A percentile compares a stretch with the other conserved stretches of the same genome.
These are phyloP conservation scores for Phainopepla nitens DNA, from an alignment of 2,113 vertebrate species.

Conservation along the genomic window DNA sequence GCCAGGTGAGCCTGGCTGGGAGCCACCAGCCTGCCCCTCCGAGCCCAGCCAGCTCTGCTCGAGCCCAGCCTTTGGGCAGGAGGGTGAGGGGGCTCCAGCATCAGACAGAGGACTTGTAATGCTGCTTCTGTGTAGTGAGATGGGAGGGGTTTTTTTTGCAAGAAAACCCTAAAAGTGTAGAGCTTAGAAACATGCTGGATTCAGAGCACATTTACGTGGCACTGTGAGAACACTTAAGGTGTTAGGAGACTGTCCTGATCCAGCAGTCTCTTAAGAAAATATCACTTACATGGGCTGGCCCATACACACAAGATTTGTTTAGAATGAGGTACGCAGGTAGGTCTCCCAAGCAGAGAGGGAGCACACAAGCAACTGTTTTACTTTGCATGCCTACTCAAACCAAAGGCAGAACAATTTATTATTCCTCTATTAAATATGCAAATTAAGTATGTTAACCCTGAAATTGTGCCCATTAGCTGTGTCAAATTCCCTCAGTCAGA, in stretches of 20 bases:
- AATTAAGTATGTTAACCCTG: not conserved
- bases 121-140: not conserved
- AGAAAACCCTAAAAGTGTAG: not conserved
- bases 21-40: rapidly evolving
- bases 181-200: not conserved
- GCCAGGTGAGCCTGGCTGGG: not conserved
- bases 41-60: not conserved
- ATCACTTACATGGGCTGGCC: not conserved
- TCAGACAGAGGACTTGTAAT: not conserved
- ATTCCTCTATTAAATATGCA: not conserved
- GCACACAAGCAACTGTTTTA: not conserved
- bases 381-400: not conserved
- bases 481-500: not conserved
- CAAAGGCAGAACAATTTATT: not conserved
- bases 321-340: not conserved
- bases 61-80: not conserved
- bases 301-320: not conserved
- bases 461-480: not conserved
- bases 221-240: not conserved
- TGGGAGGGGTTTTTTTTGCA: not conserved
- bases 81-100: not conserved
- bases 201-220: not conserved
- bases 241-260: not conserved
- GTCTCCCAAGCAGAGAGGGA: not conserved
- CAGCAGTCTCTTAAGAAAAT: not conserved